Base-by-base conservation (phyloP, 1,140 invertebrate species). In the Lepidurus packardi region DNA sequence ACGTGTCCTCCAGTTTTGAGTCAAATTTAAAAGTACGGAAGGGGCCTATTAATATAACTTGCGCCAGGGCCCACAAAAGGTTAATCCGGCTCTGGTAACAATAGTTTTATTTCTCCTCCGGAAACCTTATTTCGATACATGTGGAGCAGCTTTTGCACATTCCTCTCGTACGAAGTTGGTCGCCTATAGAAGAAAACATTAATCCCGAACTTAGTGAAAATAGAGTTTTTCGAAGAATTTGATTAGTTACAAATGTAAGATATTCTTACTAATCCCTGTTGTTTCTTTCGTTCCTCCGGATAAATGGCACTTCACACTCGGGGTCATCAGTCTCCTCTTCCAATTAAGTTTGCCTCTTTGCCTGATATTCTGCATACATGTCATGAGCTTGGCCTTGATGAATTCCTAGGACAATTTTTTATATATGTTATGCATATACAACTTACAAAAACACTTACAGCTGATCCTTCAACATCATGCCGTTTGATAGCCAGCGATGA, bases 401-500 rank as follows among this genome's bases (percentile, higher is more conserved):
- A 47, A 47, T 47, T 47, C 45, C 45, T 47, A 47, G 4, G 45
- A 47, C 45, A 47, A 47, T 47, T 47, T 47, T 47, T 3, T 47
- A 34, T 25, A 3, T 47, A 47, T 47, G 45, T 47, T 47, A 47
- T 47, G 45, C 45, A 47, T 47, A 47, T 47, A 47, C 16, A 47
- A 47, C 45, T 47, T 47, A 47, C 45, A 47, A 47, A 47, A 47
- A 47, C 45, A 47, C 45, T 47, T 47, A 47, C 45, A 11, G 45
- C 45, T 47, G 45, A 47, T 47, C 45, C 45, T 47, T 47, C 45
- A 47, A 47, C 45, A 47, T 47, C 45, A 47, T 47, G 45, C 45
- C 45, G 45, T 47, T 47, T 47, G 45, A 47, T 47, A 47, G 45
- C 45, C 45, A 47, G 45, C 45, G 45, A 47, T 47, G 45, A 47